Conservation (phyloP, 2,113 vertebrate species). For the Phocoena phocoena region DNA sequence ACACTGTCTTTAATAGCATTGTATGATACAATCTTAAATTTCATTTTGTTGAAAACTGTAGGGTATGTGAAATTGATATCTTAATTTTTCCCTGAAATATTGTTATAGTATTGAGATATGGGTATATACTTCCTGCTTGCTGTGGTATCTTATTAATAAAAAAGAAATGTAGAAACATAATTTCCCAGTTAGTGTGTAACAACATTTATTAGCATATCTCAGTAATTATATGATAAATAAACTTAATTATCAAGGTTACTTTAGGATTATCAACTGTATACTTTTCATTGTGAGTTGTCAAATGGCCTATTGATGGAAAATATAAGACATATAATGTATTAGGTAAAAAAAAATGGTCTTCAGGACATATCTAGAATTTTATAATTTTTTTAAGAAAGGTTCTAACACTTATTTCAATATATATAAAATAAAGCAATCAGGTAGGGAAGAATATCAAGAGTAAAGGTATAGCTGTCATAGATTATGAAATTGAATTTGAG, state of each 20-base stretch:
- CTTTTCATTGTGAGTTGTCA: background rate
- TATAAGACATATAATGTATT: background rate
- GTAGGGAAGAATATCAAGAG: background rate
- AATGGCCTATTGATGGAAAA: background rate
- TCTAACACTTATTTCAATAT: conserved; percentile 7
- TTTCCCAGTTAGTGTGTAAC: background rate
- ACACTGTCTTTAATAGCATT: background rate
- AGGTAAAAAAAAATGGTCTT: conserved; percentile 2
- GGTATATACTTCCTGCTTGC: background rate
- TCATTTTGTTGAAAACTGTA: background rate
- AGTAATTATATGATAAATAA: background rate
- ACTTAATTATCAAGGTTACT: background rate
- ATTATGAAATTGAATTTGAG: background rate
- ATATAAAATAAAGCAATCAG: background rate
- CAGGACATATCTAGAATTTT: background rate
- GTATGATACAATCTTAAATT: background rate
- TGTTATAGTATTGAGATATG: background rate
- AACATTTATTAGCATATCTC: background rate
- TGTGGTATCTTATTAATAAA: background rate
- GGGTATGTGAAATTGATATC: background rate
- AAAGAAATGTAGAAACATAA: background rate
- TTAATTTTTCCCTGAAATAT: conserved; percentile 11
- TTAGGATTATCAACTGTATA: background rate
- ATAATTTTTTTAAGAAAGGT: background rate
- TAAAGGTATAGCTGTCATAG: background rate